Conservation (phyloP, 2,888 invertebrate species). For the Ferdinandea cuprea region DNA sequence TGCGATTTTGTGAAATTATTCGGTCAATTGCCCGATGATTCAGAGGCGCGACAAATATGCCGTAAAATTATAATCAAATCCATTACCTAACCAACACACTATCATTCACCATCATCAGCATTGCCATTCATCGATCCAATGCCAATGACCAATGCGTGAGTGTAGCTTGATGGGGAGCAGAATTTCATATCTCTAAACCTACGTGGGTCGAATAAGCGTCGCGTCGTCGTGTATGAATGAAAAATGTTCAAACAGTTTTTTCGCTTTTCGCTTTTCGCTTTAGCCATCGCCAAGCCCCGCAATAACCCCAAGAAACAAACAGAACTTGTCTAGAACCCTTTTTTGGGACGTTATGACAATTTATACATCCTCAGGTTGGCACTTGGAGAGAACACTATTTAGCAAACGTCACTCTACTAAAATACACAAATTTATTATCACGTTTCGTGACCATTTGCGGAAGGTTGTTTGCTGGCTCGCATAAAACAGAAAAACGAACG, state of each 20-base stretch:
- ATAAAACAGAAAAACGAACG: neutral
- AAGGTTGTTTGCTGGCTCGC: neutral
- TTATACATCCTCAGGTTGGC: slow-evolving; percentile 62
- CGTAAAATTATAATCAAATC: slow-evolving; percentile 60
- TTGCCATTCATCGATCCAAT: slow-evolving; percentile 33
- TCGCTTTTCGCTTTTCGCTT: too few species aligned
- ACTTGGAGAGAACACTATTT: slow-evolving; percentile 14
- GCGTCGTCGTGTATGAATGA: slow-evolving; percentile 47
- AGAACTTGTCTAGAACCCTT: slow-evolving; percentile 38
- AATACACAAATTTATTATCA: slow-evolving; percentile 64
- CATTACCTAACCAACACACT: slow-evolving; percentile 35
- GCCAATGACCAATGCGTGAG: slow-evolving; percentile 61
- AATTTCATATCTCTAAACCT: slow-evolving; percentile 23
- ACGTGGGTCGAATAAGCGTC: slow-evolving; percentile 56
- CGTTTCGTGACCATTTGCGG: slow-evolving; percentile 57
- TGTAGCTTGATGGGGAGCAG: slow-evolving; percentile 34
- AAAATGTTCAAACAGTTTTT: slow-evolving; percentile 30
- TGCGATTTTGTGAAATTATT: slow-evolving; percentile 42
- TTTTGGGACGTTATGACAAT: slow-evolving; percentile 56
- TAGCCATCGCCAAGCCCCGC: slow-evolving; percentile 10
- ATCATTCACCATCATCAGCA: slow-evolving; percentile 44
- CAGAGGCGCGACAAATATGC: slow-evolving; percentile 39
- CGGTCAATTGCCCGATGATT: slow-evolving; percentile 48
- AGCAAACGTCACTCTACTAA: slow-evolving; percentile 46
- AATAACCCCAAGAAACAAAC: neutral